Conservation (phyloP, 2,797 vertebrate species). For the Melanotaenia pygmaea region DNA sequence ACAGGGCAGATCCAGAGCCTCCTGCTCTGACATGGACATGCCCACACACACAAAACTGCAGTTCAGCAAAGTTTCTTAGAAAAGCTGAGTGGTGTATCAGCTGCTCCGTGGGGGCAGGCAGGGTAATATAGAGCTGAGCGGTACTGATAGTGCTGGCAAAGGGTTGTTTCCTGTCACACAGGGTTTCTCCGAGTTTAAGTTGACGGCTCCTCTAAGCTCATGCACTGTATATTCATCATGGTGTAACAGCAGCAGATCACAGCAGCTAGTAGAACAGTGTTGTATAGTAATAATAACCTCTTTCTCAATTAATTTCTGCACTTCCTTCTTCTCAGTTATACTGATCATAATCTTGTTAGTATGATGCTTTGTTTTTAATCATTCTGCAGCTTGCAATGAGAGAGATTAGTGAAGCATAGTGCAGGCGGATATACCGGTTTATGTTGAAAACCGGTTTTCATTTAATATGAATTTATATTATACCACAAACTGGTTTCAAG, state of each 20-base stretch:
- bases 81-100: constrained; percentile 57
- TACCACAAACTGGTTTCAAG: no score
- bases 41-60: constrained; percentile 44
- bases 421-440: no score
- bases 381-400: background rate
- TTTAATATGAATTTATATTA: no score
- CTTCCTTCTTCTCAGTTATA: constrained; percentile 9
- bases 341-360: constrained; percentile 20
- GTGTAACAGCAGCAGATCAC: constrained; percentile 25
- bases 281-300: constrained; percentile 15
- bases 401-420: constrained; percentile 4
- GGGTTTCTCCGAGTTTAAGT: constrained; percentile 54
- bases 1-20: constrained; percentile 48
- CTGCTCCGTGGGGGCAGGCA: constrained; percentile 44
- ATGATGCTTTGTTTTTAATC: constrained; percentile 24
- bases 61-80: constrained; percentile 67
- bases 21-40: constrained; percentile 40
- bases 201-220: constrained; percentile 42
- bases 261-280: constrained; percentile 6
- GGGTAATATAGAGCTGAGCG: constrained; percentile 58
- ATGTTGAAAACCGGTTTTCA: no score
- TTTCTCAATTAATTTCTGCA: constrained; percentile 14
- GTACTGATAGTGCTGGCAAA: constrained; percentile 54
- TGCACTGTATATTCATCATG: constrained; percentile 58
- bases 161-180: constrained; percentile 56